These are phyloP conservation scores for Glaucomys volans DNA, from an alignment of 2,113 vertebrate species.

Conservation along the genomic window DNA sequence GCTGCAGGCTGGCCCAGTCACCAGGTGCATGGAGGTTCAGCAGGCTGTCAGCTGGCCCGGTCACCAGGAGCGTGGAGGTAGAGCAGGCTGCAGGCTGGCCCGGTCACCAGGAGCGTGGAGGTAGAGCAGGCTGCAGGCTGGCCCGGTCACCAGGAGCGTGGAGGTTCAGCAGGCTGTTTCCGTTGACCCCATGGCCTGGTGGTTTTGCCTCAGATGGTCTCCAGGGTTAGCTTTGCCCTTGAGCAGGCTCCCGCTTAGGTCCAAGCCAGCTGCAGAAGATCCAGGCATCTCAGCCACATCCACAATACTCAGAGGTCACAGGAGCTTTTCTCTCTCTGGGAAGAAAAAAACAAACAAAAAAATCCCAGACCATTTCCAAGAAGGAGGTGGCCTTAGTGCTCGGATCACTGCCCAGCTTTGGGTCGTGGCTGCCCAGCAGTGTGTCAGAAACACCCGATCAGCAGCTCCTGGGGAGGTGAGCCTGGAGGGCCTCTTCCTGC, in stretches of 20 bases:
- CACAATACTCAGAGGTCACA: not conserved
- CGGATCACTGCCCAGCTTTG: no score
- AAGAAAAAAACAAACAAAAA: no score
- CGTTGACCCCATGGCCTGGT: rapidly evolving
- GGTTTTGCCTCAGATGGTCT: not conserved
- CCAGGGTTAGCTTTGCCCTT: rapidly evolving
- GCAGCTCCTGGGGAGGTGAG: rapidly evolving
- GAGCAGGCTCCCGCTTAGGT: no score
- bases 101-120: rapidly evolving
- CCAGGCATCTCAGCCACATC: rapidly evolving
- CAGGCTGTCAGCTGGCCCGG: not conserved
- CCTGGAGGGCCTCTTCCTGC: no score
- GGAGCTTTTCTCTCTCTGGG: no score
- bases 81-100: not conserved
- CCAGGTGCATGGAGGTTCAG: rapidly evolving
- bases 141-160: no score
- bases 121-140: no score
- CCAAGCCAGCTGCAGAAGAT: not conserved
- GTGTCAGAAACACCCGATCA: rapidly evolving
- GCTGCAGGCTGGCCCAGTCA: not conserved
- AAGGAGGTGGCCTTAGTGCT: no score
- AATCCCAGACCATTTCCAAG: no score
- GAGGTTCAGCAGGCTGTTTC: rapidly evolving
- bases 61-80: rapidly evolving
- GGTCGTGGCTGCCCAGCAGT: not conserved